These are phyloP conservation scores for Uria aalge DNA, from an alignment of 2,113 vertebrate genomes.

Conservation along the genomic window DNA sequence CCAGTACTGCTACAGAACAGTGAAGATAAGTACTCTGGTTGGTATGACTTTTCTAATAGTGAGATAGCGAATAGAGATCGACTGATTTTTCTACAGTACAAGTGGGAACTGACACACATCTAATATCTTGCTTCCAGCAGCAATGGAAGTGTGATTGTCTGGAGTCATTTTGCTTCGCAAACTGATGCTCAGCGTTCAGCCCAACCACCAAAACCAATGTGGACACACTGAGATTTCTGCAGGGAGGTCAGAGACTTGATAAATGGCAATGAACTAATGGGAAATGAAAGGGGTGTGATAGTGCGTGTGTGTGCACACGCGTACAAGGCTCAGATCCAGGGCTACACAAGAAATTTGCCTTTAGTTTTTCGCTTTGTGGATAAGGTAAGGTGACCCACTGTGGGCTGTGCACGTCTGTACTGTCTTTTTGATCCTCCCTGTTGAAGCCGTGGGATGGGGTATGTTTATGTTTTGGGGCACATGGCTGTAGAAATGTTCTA, in stretches of 20 bases:
- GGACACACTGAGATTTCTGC: not conserved
- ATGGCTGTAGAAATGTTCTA: not conserved
- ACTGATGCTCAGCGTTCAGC: not conserved
- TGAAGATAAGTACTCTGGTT: too few species aligned
- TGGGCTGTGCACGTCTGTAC: not conserved
- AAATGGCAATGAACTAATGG: not conserved
- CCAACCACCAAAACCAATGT: not conserved
- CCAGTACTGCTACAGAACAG: fast-evolving
- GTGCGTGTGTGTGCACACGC: fast-evolving
- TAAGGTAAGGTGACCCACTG: not conserved
- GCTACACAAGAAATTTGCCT: not conserved
- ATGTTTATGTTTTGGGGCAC: not conserved
- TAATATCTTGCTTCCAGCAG: not conserved
- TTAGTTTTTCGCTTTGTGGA: not conserved
- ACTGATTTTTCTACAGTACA: not conserved
- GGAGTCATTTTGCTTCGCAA: not conserved
- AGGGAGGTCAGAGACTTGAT: not conserved
- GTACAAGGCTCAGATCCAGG: not conserved
- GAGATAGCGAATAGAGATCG: not conserved
- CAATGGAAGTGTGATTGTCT: not conserved
- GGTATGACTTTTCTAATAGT: not conserved
- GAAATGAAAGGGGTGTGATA: not conserved
- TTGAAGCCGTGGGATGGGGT: not conserved
- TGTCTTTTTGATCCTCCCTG: not conserved
- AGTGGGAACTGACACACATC: not conserved